Conservation (phyloP, 2,113 vertebrate species). For the Strix aluco region DNA sequence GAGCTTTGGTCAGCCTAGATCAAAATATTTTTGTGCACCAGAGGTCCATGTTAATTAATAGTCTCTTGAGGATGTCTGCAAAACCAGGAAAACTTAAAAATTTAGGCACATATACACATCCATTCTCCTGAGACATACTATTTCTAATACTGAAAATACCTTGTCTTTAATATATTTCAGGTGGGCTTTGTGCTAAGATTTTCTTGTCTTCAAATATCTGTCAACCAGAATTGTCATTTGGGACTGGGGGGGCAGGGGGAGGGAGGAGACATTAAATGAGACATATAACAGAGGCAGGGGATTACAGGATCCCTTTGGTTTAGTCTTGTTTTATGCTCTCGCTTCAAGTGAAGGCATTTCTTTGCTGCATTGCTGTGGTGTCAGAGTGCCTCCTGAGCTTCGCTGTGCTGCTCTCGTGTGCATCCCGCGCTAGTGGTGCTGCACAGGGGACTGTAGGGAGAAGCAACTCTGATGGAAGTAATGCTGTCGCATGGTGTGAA, state of each 20-base stretch:
- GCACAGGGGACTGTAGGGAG: background rate
- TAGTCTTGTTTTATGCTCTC: background rate
- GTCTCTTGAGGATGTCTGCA: background rate
- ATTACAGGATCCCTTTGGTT: background rate
- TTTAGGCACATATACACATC: background rate
- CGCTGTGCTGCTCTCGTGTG: rapidly evolving
- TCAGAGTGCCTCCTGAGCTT: background rate
- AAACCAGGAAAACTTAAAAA: background rate
- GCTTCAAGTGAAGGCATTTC: background rate
- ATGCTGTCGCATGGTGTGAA: background rate
- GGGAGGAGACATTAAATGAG: background rate
- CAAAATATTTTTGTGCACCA: background rate
- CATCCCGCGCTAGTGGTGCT: rapidly evolving
- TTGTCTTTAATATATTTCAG: background rate
- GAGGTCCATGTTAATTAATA: background rate
- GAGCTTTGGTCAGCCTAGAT: background rate
- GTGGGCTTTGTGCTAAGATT: background rate
- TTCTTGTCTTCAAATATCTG: background rate
- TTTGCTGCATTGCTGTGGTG: background rate
- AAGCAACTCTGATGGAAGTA: background rate
- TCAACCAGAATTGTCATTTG: background rate
- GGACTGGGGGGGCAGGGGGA: rapidly evolving
- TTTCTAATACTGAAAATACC: background rate
- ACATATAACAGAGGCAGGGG: background rate
- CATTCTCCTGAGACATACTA: background rate